These are phyloP conservation scores for Phocoena phocoena DNA, from an alignment of 2,113 vertebrate genomes.

Conservation along the genomic window DNA sequence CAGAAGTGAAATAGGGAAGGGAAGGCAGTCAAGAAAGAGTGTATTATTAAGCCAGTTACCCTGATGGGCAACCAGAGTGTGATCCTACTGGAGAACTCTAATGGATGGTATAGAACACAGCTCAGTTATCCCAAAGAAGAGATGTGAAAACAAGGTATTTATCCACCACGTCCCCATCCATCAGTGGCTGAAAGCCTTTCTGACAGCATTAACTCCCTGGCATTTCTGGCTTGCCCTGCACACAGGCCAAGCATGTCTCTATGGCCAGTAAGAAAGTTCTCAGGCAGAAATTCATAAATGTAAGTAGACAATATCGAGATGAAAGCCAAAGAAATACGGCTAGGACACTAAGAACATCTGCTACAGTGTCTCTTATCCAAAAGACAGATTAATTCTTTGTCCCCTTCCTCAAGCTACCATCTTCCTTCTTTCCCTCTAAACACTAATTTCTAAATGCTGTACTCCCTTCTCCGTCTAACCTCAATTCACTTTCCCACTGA, in stretches of 20 bases:
- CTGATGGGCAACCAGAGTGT: background rate
- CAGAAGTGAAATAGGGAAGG: background rate
- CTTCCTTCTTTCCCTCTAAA: background rate
- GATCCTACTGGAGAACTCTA: background rate
- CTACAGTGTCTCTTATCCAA: background rate
- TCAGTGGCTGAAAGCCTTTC: background rate
- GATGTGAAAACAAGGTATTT: background rate
- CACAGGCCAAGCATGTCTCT: background rate
- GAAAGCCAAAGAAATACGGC: background rate
- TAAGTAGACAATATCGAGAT: background rate
- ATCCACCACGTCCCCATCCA: background rate
- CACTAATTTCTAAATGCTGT: background rate
- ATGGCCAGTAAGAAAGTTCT: background rate
- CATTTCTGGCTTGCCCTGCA: background rate
- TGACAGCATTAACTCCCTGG: background rate
- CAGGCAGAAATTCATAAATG: background rate
- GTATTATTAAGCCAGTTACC: background rate
- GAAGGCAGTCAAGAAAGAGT: background rate
- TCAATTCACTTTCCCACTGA: background rate
- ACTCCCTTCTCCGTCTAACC: background rate
- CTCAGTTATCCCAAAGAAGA: background rate
- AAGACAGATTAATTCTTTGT: background rate
- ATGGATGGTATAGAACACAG: background rate
- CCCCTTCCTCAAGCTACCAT: background rate
- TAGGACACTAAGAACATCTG: background rate